Conservation (phyloP, 2,113 vertebrate species). For the Cochlearius cochlearius region DNA sequence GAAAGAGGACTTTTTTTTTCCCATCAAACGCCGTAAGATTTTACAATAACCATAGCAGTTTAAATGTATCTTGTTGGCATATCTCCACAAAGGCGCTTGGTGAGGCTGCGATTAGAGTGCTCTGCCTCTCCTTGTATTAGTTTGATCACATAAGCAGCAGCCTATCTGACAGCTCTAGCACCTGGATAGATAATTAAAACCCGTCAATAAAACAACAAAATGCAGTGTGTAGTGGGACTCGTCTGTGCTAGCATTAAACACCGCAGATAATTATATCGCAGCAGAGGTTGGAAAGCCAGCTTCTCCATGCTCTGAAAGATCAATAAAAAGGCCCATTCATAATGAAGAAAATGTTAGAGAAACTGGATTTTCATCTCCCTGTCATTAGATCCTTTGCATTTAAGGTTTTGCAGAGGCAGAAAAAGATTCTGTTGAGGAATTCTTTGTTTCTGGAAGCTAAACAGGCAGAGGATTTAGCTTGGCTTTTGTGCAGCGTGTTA, state of each 20-base stretch:
- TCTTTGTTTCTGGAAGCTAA: conserved; percentile 32
- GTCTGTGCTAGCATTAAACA: conserved; percentile 20
- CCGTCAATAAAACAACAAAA: conserved; percentile 40
- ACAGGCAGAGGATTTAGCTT: not conserved
- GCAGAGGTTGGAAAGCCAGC: conserved; percentile 16
- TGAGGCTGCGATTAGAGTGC: not conserved
- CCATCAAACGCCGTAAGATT: not conserved
- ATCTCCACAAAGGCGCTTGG: not conserved
- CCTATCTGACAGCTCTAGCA: conserved; percentile 16
- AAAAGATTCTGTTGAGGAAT: conserved; percentile 14
- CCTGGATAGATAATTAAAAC: conserved; percentile 43
- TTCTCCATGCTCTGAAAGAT: not conserved
- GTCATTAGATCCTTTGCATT: conserved; percentile 17
- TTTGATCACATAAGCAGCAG: conserved; percentile 14
- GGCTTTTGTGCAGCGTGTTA: not conserved
- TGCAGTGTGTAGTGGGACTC: conserved; percentile 2
- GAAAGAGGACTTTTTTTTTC: not conserved
- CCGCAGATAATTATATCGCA: not conserved
- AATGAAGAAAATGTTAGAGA: conserved; percentile 18
- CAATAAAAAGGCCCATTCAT: conserved; percentile 36
- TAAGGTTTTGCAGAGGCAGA: not conserved
- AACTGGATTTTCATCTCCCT: conserved; percentile 34
- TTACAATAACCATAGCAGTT: not conserved
- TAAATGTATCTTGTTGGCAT: not conserved
- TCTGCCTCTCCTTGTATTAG: not conserved